Base-by-base conservation (phyloP, 2,888 invertebrate species). In the Lypha dubia region DNA sequence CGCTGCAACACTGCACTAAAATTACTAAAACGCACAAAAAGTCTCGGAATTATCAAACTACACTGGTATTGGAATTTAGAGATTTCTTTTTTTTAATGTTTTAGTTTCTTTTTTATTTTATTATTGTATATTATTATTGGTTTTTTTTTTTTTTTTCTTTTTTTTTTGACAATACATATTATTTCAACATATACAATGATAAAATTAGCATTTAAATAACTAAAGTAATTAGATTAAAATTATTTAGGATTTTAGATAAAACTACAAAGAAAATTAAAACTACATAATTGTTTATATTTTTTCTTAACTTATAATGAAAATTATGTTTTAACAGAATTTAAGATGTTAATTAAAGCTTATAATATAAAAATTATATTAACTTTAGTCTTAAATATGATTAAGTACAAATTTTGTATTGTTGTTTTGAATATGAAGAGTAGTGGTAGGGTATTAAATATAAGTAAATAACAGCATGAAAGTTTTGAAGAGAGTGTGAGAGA, bases 41-140 rank as follows among this genome's bases (percentile, higher is more conserved):
- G n/a, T n/a, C n/a, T n/a, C n/a, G n/a, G n/a, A n/a, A n/a, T n/a
- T n/a, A n/a, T n/a, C n/a, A n/a, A n/a, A n/a, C n/a, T n/a, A n/a
- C n/a, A n/a, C n/a, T 44, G 44, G 44, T 6, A 11, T 4, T 15
- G 5, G 11, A 35, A 58, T 35, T 58, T 58, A 32, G 17, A 9
- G 24, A 38, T 22, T n/a, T 13, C 13, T 44, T 35, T 35, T 68
- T 68, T 11, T 15, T 67, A 60, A 62, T 60, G 35, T 75, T 63
- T 68, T 68, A 44, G 56, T 60, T 76, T 62, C 32, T 76, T 65
- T 67, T 62, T 74, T 38, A 20, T 83, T 73, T 5, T 44, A 74
- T 83, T 80, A 84, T 84, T 84, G 77, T 74, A 73, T 76, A 67
- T 68, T 41, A 71, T 68, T 81, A 68, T 67, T 74, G 70, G 68